Percentiles rank a stretch among this genome's conserved stretches.
Evolutionary conservation across 1,140 invertebrate species (phyloP).

Genomic region (Nymphalis io): DNA sequence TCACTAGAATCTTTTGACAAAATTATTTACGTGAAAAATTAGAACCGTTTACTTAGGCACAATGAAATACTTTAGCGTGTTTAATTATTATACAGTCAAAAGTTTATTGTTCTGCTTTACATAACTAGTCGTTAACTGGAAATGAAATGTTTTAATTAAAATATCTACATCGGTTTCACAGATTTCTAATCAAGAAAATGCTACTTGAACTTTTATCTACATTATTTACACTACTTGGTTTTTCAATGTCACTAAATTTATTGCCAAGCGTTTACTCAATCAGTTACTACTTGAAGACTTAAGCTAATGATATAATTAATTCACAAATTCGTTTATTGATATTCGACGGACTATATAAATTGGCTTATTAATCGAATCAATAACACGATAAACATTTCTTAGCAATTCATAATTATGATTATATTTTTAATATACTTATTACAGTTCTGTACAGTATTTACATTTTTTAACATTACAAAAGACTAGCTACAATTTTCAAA

Average conservation of each 20-base stretch:
- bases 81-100: conserved; percentile 4
- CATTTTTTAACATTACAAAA: conserved; percentile 58
- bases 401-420: conserved; percentile 50
- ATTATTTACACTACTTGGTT: conserved; percentile 55
- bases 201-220: conserved; percentile 27
- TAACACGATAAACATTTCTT: conserved; percentile 60
- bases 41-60: conserved; percentile 13
- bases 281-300: conserved; percentile 58
- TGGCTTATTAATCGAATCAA: conserved; percentile 66
- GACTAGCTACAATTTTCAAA: conserved; percentile 66
- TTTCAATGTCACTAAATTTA: conserved; percentile 64
- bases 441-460: conserved; percentile 64
- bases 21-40: background rate
- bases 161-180: conserved; percentile 19
- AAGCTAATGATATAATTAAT: conserved; percentile 73
- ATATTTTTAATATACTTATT: conserved; percentile 46
- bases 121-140: conserved; percentile 7
- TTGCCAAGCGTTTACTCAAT: conserved; percentile 76
- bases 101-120: background rate
- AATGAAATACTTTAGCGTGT: conserved; percentile 8
- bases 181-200: conserved; percentile 22
- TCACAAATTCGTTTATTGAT: conserved; percentile 77
- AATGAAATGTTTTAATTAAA: conserved; percentile 7
- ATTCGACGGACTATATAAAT: conserved; percentile 74
- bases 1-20: conserved; percentile 26